Conservation (phyloP, 1,140 invertebrate genomes). For the Lasioglossum baleicum region DNA sequence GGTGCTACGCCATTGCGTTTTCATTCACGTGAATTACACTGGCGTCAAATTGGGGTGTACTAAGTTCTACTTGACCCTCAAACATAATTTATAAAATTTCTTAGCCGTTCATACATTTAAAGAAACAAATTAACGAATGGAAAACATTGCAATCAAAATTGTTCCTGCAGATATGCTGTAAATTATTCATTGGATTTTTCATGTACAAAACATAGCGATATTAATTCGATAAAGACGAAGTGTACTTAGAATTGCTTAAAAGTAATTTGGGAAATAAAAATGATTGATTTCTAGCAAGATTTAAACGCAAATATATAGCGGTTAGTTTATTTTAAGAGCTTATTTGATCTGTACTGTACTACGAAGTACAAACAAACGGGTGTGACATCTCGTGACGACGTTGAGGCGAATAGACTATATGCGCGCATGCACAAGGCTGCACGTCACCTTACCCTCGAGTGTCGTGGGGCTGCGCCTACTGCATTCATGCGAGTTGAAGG, state of each 20-base stretch:
- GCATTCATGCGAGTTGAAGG: slow-evolving; percentile 52
- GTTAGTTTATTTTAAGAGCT: neutral
- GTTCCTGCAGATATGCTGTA: no score
- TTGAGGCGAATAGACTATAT: slow-evolving; percentile 39
- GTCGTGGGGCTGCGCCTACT: slow-evolving; percentile 46
- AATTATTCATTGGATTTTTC: no score
- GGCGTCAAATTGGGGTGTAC: neutral
- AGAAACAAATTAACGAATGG: no score
- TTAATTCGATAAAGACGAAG: no score
- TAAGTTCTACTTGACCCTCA: neutral
- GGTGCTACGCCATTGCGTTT: neutral
- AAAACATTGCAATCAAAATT: no score
- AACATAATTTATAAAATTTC: no score
- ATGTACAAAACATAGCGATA: no score
- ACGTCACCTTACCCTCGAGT: slow-evolving; percentile 48
- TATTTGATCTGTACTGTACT: neutral
- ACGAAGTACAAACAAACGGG: slow-evolving; percentile 29
- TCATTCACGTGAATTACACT: neutral
- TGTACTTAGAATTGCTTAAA: no score
- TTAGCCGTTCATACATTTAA: no score
- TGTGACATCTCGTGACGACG: slow-evolving; percentile 41
- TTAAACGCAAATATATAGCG: neutral
- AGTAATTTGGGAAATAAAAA: neutral
- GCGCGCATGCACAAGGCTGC: slow-evolving; percentile 46
- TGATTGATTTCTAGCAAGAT: neutral